Percentiles rank a stretch among this genome's conserved stretches.
Conservation (phyloP, 2,113 vertebrate genomes). For the Pelecanoides urinatrix region DNA sequence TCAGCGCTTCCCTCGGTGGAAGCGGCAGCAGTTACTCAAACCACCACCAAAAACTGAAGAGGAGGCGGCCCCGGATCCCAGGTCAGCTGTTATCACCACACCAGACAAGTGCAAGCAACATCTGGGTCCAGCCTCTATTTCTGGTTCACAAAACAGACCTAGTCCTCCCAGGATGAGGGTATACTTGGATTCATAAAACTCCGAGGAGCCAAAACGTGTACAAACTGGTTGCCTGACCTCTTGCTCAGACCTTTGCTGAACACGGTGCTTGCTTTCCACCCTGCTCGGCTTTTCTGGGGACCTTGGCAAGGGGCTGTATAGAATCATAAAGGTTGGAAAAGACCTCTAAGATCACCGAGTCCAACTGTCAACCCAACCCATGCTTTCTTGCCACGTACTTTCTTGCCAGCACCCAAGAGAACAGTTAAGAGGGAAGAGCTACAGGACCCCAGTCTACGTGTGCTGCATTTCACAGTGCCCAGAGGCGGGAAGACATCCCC, state of each 20-base stretch:
- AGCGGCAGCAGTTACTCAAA: not conserved
- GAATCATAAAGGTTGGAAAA: no score
- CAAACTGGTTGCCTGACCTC: not conserved
- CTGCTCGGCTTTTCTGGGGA: not conserved
- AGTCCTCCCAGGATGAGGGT: not conserved
- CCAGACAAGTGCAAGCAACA: not conserved
- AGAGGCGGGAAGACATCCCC: not conserved
- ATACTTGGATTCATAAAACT: not conserved
- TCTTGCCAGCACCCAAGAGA: not conserved
- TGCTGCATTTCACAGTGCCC: not conserved
- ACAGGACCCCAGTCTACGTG: fast-evolving
- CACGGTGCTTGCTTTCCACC: not conserved
- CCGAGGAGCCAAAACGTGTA: not conserved
- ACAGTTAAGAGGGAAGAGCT: not conserved
- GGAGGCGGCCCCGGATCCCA: not conserved
- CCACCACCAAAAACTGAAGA: not conserved
- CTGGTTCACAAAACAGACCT: not conserved
- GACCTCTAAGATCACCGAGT: no score
- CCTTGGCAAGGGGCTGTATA: not conserved
- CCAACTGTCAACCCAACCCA: no score
- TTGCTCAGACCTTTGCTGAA: not conserved
- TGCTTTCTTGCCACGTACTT: not conserved
- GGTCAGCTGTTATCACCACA: not conserved
- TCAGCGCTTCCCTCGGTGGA: fast-evolving
- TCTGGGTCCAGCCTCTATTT: not conserved